Percentiles rank a stretch among this genome's conserved stretches.
Evolutionary conservation across 2,113 vertebrate species (phyloP).

Genomic region (Noctilio leporinus): DNA sequence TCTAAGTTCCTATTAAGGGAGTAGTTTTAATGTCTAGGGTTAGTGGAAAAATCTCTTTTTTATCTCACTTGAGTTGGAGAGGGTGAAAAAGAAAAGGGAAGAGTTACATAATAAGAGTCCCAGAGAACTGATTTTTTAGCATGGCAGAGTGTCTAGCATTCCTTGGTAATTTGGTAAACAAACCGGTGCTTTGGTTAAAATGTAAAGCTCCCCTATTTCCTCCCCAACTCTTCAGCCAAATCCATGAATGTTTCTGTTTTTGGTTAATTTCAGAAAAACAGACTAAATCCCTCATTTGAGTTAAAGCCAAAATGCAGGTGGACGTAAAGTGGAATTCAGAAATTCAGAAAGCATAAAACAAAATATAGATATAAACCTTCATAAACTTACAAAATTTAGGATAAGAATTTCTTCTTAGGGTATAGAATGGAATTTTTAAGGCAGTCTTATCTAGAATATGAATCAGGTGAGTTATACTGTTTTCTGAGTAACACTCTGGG

Average conservation of each 20-base stretch:
- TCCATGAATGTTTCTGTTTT: not conserved
- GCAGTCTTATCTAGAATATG: not conserved
- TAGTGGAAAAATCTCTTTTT: not conserved
- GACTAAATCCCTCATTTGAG: not conserved
- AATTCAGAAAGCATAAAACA: not conserved
- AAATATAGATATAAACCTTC: not conserved
- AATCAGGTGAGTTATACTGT: not conserved
- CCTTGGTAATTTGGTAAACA: not conserved
- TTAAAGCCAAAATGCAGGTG: not conserved
- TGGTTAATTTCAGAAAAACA: not conserved
- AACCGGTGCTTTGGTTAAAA: not conserved
- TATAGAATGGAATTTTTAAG: not conserved
- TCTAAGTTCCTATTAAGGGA: not conserved
- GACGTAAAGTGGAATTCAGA: not conserved
- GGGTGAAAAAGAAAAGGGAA: not conserved
- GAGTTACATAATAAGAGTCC: not conserved
- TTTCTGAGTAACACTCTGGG: not conserved
- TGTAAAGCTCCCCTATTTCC: not conserved
- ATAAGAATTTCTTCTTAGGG: not conserved
- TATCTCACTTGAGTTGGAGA: not conserved
- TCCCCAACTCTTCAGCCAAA: not conserved
- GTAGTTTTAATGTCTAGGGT: not conserved
- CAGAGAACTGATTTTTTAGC: not conserved
- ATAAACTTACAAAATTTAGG: not conserved
- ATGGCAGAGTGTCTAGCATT: not conserved